Evolutionary conservation across 2,888 invertebrate species (phyloP).

Genomic region (Drosophila antonietae): DNA sequence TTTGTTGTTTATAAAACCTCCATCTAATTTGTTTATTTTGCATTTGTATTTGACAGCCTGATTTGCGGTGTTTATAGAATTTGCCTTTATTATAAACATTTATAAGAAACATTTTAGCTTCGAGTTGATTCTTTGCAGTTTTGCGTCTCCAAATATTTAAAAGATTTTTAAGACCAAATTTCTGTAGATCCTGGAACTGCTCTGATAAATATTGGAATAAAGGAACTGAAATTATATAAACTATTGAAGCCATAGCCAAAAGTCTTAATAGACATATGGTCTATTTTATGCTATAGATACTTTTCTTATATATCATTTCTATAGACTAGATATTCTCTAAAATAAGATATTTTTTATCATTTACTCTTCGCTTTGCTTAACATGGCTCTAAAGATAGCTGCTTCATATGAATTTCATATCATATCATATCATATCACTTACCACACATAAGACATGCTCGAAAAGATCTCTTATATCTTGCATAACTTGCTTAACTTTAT

Average conservation of each 20-base stretch:
- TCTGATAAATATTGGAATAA: neutral
- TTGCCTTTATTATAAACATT: neutral
- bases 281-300: too few species aligned
- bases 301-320: too few species aligned
- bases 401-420: neutral
- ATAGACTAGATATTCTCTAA: neutral
- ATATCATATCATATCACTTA: neutral
- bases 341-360: neutral
- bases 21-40: neutral
- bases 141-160: neutral
- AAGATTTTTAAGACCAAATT: neutral
- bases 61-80: neutral
- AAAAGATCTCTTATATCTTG: neutral
- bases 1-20: too few species aligned
- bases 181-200: neutral
- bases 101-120: neutral
- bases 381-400: neutral
- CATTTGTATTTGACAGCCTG: neutral
- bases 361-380: neutral
- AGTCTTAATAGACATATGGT: too few species aligned
- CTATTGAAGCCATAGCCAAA: too few species aligned
- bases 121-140: too few species aligned
- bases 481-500: neutral
- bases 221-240: too few species aligned
- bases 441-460: neutral